Conservation (phyloP, 2,888 invertebrate species). For the Troides oblongomaculatus region DNA sequence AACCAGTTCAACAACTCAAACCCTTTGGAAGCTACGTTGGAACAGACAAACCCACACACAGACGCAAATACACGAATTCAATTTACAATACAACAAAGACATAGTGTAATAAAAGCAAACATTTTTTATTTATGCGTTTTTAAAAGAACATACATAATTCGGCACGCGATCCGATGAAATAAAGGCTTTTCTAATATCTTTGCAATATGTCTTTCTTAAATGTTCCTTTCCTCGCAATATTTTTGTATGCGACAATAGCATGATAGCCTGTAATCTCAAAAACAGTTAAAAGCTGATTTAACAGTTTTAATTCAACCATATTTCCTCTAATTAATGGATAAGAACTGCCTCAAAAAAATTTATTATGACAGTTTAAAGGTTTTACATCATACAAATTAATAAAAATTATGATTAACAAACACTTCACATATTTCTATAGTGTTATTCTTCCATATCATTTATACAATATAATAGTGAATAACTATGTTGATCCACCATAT, state of each 20-base stretch:
- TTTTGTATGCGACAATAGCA: neutral
- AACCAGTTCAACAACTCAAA: neutral
- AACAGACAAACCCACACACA: neutral
- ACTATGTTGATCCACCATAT: too few species aligned
- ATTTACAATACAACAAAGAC: neutral
- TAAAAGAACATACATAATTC: neutral
- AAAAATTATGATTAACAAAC: too few species aligned
- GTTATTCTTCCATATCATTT: too few species aligned
- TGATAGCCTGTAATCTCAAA: conserved; percentile 2
- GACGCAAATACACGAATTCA: neutral
- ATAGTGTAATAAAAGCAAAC: neutral
- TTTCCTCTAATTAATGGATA: too few species aligned
- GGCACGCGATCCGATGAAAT: neutral
- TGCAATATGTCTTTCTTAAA: neutral
- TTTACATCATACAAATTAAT: too few species aligned
- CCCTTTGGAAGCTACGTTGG: neutral
- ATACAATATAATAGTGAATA: too few species aligned
- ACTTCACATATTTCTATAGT: too few species aligned
- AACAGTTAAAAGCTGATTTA: neutral
- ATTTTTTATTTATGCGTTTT: neutral
- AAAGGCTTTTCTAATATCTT: neutral
- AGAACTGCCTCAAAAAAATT: too few species aligned
- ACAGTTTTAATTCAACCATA: too few species aligned
- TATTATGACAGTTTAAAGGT: too few species aligned
- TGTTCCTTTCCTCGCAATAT: neutral